These are phyloP conservation scores for Xanthia togata DNA, from an alignment of 2,888 invertebrate species.

Conservation along the genomic window DNA sequence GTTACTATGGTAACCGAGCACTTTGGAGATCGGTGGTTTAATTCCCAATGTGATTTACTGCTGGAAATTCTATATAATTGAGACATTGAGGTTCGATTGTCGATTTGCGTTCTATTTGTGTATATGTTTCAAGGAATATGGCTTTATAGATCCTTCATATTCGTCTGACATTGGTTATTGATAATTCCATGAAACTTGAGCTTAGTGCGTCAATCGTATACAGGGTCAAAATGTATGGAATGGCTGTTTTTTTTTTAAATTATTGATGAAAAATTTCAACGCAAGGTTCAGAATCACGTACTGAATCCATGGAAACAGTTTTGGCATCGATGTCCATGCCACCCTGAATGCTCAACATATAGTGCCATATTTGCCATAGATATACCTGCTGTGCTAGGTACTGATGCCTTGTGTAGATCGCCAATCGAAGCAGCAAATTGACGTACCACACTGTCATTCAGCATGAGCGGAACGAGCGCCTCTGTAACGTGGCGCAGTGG, in stretches of 20 bases:
- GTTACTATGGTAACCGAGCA: conserved; percentile 28
- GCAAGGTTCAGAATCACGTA: no score
- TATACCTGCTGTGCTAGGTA: not conserved
- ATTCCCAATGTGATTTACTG: not conserved
- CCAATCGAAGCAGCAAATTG: not conserved
- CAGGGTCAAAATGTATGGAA: no score
- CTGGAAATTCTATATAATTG: conserved; percentile 20
- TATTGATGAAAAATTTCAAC: no score
- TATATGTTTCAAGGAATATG: not conserved
- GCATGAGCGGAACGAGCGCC: not conserved
- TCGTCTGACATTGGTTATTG: not conserved
- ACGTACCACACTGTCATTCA: no score
- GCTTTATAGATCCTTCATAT: not conserved
- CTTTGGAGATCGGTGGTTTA: not conserved
- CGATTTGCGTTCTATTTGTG: not conserved
- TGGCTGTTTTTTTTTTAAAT: no score
- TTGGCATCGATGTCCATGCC: no score
- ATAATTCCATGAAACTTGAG: not conserved
- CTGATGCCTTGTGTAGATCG: not conserved
- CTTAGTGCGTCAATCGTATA: not conserved
- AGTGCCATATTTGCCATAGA: not conserved
- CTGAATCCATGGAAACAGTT: no score
- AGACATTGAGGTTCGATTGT: not conserved
- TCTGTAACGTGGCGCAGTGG: not conserved
- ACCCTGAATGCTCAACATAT: no score